These are phyloP conservation scores for Lamellibrachia satsuma DNA, from an alignment of 2,888 invertebrate genomes.

Conservation along the genomic window DNA sequence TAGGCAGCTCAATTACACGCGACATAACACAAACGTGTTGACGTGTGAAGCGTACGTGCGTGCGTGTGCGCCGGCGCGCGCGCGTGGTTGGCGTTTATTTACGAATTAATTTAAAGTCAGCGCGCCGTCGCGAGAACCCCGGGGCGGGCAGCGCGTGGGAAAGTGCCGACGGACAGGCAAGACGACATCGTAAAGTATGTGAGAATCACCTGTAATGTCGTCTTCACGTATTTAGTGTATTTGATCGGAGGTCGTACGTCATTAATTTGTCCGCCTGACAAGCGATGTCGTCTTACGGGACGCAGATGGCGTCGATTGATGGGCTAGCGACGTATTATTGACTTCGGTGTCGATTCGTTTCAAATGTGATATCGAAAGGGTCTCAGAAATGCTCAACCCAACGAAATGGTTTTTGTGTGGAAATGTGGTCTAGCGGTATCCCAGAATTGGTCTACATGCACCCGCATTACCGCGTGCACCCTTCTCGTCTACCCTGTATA, in stretches of 20 bases:
- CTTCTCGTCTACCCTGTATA: neutral
- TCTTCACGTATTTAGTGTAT: neutral
- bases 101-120: neutral
- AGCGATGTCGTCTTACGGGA: neutral
- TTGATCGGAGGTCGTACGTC: neutral
- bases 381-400: neutral
- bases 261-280: neutral
- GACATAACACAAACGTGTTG: neutral
- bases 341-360: neutral
- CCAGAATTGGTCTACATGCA: neutral
- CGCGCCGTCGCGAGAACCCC: neutral
- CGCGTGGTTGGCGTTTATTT: neutral
- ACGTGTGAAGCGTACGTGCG: neutral
- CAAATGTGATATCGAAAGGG: neutral
- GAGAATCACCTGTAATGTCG: neutral
- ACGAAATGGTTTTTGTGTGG: neutral
- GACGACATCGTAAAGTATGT: neutral
- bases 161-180: neutral
- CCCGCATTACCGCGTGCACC: neutral
- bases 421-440: too few species aligned
- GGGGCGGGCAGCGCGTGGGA: neutral
- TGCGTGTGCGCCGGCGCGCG: neutral
- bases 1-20: neutral
- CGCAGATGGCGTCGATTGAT: neutral
- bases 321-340: neutral